Evolutionary conservation across 2,113 vertebrate species (phyloP), one percentile per base, ranked within the genome.

Genomic region (Irena cyanogastra): DNA sequence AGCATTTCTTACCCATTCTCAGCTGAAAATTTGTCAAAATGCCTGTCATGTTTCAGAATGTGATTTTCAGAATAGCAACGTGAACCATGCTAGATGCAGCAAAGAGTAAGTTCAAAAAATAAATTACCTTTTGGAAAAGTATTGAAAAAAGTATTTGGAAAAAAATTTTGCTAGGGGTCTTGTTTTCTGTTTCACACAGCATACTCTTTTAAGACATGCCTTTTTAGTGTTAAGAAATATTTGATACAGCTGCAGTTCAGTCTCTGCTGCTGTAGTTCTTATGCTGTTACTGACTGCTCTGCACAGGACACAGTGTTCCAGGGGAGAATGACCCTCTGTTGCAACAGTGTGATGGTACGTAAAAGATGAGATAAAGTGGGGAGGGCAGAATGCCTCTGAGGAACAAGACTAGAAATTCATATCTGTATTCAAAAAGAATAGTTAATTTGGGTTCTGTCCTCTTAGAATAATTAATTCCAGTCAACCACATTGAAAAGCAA

Each of bases 371-470:
- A 86, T 91, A 84, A 90, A 84, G 52, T 49, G 44, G 31, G 42
- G 50, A 90, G 68, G 52, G 42, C 61, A 87, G 74, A 60, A 89
- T 90, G 79, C 84, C 83, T 95, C 93, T n/a, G 59, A 97, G 89
- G 52, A 83, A 16, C 54, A 89, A 93, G 77, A 77, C 87, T 61
- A 80, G 79, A 45, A 85, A 92, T 87, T 89, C 45, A 1, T 65
- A 86, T 70, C 54, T 78, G 11, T 45, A 61, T 88, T 96, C 42
- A 92, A 68, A 90, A 95, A 84, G 88, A 93, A 87, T 78, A 81
- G 68, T 47, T 76, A 63, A 4, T 66, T 94, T 75, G 35, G 20
- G 41, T 82, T 88, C 71, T 86, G 68, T 80, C 83, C 41, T 92
- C 26, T 90, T 89, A 57, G 69, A 83, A 86, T 86, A 85, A 83